A percentile compares a stretch with the other conserved stretches of the same genome.
Conservation (phyloP, 2,113 vertebrate genomes). For the Triplophysa rosa region DNA sequence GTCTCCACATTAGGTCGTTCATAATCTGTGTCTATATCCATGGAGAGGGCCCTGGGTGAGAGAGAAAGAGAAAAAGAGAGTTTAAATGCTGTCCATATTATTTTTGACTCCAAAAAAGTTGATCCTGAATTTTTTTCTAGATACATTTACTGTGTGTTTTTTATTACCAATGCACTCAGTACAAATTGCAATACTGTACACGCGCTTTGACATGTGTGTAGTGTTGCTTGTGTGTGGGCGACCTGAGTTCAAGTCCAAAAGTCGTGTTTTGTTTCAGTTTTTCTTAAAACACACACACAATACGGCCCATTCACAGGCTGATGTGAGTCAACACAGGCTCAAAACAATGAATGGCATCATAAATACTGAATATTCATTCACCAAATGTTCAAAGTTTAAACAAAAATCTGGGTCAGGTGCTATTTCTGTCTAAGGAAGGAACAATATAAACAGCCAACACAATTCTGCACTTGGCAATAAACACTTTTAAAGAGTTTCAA, state of each 20-base stretch:
- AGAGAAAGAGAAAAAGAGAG: constrained; percentile 14
- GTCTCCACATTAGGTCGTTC: constrained; percentile 91
- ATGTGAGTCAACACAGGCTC: neutral
- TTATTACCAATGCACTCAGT: neutral
- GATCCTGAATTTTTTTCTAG: neutral
- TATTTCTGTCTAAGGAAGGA: constrained; percentile 27
- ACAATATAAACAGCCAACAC: constrained; percentile 2
- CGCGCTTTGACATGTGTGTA: neutral
- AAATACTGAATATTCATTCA: constrained; percentile 9
- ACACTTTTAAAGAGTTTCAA: neutral
- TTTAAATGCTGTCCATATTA: neutral
- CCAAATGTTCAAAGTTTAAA: constrained; percentile 31
- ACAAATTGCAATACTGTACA: neutral
- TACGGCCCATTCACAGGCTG: neutral
- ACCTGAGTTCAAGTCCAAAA: neutral
- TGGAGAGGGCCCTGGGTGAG: constrained; percentile 74
- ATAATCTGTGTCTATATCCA: constrained; percentile 90
- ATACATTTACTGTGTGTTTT: neutral
- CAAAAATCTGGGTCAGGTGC: constrained; percentile 5
- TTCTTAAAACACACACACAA: too few relatives aligned
- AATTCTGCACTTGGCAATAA: neutral
- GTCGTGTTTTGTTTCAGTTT: too few relatives aligned
- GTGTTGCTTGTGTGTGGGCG: too few relatives aligned
- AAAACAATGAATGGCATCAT: constrained; percentile 11
- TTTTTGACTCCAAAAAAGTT: neutral